Percentiles rank a stretch among this genome's conserved stretches.
These are phyloP conservation scores for Mycogona germanica DNA, from an alignment of 2,888 invertebrate genomes.

Conservation along the genomic window DNA sequence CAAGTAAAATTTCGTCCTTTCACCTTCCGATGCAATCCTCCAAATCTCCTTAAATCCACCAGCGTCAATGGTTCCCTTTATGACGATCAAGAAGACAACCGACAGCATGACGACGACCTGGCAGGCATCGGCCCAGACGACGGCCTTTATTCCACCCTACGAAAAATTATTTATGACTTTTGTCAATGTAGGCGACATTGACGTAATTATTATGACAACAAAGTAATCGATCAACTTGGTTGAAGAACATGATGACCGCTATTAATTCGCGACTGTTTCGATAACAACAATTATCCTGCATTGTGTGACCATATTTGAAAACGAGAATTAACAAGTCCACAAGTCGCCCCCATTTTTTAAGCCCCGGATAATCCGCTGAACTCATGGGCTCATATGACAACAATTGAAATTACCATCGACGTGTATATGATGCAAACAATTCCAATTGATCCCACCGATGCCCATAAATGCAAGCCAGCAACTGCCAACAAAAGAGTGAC, in stretches of 20 bases:
- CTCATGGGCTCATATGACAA: too few species aligned
- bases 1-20: not conserved
- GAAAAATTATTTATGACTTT: too few species aligned
- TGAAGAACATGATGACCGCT: not conserved
- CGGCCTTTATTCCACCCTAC: conserved; percentile 15
- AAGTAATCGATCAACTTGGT: not conserved
- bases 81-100: not conserved
- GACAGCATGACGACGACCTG: conserved; percentile 1
- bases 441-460: not conserved
- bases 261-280: too few species aligned
- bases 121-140: conserved; percentile 9
- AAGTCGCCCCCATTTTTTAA: too few species aligned
- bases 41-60: conserved; percentile 2
- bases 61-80: conserved; percentile 1
- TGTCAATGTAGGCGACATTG: too few species aligned
- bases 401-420: not conserved
- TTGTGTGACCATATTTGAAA: too few species aligned
- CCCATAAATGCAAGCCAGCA: not conserved
- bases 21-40: not conserved
- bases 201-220: not conserved
- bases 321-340: too few species aligned
- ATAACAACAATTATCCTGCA: too few species aligned
- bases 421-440: not conserved
- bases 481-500: too few species aligned
- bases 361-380: too few species aligned